Evolutionary conservation across 1,140 invertebrate species (phyloP), one percentile per base, ranked within the genome.

Genomic region (Drosophila oshimai): DNA sequence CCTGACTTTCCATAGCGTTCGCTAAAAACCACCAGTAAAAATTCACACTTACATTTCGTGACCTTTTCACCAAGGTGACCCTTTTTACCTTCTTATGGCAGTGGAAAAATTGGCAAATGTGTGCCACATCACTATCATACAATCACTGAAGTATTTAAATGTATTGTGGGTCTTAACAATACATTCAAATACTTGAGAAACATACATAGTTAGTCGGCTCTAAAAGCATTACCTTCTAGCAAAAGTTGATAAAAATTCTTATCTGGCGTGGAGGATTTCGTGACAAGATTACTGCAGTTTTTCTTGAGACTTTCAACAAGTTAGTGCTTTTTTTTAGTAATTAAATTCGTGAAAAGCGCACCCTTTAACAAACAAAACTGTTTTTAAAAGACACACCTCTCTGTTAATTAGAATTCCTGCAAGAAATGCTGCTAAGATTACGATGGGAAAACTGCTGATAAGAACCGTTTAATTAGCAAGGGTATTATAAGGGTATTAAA

Each of bases 41-140:
- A 41, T 20, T 18, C 28, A 13, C 15, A 28, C 3, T 28, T 5
- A 7, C n/a, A 34, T 13, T 33, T 12, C 39, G 7, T 20, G 4
- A 46, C 18, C 18, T 33, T 62, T 34, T 15, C 12, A 10, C 15
- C 74, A 84, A 84, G 80, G 79, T 84, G 79, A 84, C 79, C 79
- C 57, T 36, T 67, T 67, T 13, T 20, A 15, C 22, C 26, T 36
- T 44, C 33, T 37, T 51, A 12, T 34, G 33, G 7, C 17, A 47
- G 17, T 76, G 54, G 51, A 74, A 53, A 68, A 1, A 61, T 73
- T 51, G 0, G n/a, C 6, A 54, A 57, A 28, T 36, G 18, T 64
- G 10, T 67, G 57, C 58, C 57, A 29, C 58, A 49, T 47, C 10
- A 46, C 15, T 7, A n/a, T n/a, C n/a, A n/a, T n/a, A n/a, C n/a